Evolutionary conservation across 37 sponge, comb jelly and placozoan species (phyloP).

Genomic region (Cladorhizidae sp.): DNA sequence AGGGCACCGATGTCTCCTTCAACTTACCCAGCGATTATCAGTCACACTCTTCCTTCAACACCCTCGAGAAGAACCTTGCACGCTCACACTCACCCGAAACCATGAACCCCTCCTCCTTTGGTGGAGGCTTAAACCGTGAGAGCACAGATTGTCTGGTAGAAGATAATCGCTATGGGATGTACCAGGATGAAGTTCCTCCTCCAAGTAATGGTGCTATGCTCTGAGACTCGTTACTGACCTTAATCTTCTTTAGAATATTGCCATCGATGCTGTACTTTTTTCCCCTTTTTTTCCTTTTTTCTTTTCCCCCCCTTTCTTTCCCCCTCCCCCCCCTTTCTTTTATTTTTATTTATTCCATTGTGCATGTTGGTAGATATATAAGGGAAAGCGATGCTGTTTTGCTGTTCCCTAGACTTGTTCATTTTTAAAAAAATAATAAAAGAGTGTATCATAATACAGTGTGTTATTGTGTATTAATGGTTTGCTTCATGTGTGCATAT

Average conservation of each 20-base stretch:
- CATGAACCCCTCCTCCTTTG: background rate
- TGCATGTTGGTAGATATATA: too few species aligned
- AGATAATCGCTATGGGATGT: background rate
- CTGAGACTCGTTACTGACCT: background rate
- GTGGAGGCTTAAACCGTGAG: background rate
- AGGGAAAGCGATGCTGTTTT: too few species aligned
- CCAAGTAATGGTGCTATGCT: background rate
- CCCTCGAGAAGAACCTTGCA: background rate
- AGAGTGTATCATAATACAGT: too few species aligned
- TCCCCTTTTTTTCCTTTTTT: background rate
- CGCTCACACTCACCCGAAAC: constrained; percentile 1
- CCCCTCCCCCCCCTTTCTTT: too few species aligned
- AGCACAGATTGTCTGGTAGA: background rate
- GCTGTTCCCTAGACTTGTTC: too few species aligned
- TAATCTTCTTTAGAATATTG: too few species aligned
- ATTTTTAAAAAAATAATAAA: too few species aligned
- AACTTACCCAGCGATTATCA: constrained; percentile 8
- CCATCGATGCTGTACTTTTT: too few species aligned
- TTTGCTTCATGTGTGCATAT: too few species aligned
- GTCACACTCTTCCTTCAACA: constrained; percentile 24
- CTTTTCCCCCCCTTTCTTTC: too few species aligned
- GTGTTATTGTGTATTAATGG: too few species aligned
- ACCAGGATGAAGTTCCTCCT: background rate
- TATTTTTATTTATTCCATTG: too few species aligned
- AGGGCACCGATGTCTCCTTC: constrained; percentile 1